These are phyloP conservation scores for Xyliphius kryptos DNA, from an alignment of 2,113 vertebrate species.

Conservation along the genomic window DNA sequence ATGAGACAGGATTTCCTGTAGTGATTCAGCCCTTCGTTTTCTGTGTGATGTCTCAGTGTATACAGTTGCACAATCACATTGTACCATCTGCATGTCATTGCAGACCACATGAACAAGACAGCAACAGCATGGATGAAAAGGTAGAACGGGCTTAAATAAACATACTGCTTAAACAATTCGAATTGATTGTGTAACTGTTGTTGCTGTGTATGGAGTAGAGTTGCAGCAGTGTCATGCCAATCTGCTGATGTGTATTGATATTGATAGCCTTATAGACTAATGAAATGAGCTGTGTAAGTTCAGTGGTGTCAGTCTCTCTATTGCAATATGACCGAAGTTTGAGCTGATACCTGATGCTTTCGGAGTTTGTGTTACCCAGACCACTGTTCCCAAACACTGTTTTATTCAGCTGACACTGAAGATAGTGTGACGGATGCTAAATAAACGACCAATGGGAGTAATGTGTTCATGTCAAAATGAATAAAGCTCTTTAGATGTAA, in stretches of 20 bases:
- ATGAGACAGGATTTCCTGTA: slow-evolving; percentile 21
- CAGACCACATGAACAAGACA: not conserved
- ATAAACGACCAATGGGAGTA: too few relatives aligned
- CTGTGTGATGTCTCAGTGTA: not conserved
- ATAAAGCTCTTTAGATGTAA: too few relatives aligned
- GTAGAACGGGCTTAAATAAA: too few relatives aligned
- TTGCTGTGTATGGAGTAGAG: too few relatives aligned
- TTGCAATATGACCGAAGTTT: slow-evolving; percentile 14
- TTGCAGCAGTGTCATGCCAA: too few relatives aligned
- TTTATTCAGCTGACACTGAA: slow-evolving; percentile 28
- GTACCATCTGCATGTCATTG: not conserved
- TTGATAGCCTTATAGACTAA: too few relatives aligned
- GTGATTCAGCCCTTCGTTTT: slow-evolving; percentile 11
- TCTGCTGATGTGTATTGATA: too few relatives aligned
- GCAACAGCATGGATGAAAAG: too few relatives aligned
- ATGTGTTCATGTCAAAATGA: too few relatives aligned
- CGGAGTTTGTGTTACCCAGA: slow-evolving; percentile 11
- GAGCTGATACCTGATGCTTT: slow-evolving; percentile 41
- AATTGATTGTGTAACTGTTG: too few relatives aligned
- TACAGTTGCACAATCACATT: not conserved
- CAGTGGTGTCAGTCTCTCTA: slow-evolving; percentile 20
- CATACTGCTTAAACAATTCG: too few relatives aligned
- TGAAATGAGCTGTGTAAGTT: slow-evolving; percentile 6
- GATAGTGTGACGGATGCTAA: too few relatives aligned
- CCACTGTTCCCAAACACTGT: slow-evolving; percentile 31